Evolutionary conservation across 2,888 invertebrate genomes (phyloP).

Genomic region (Cheilosia urbana): DNA sequence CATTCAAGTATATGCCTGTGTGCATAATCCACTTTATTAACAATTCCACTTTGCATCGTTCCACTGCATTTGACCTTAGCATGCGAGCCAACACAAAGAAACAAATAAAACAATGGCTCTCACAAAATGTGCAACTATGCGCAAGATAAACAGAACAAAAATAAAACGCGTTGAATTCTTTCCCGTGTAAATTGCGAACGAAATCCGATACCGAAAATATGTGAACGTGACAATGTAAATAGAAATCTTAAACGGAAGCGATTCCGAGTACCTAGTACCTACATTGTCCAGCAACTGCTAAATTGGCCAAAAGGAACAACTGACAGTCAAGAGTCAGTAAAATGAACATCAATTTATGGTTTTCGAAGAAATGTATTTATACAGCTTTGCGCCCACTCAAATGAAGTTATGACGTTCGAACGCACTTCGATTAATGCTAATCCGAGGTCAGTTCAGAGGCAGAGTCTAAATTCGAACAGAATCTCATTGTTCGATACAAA

Average conservation of each 20-base stretch:
- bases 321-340: not conserved
- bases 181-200: not conserved
- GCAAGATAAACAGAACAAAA: conserved; percentile 20
- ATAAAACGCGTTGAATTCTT: not conserved
- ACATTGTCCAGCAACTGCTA: conserved; percentile 17
- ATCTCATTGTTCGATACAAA: not conserved
- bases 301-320: conserved; percentile 18
- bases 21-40: not conserved
- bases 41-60: conserved; percentile 15
- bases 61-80: conserved; percentile 44
- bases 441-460: conserved; percentile 33
- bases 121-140: conserved; percentile 36
- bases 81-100: conserved; percentile 18
- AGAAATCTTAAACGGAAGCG: conserved; percentile 32
- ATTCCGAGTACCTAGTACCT: not conserved
- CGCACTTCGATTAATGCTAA: conserved; percentile 9
- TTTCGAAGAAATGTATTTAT: not conserved
- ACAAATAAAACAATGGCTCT: conserved; percentile 13
- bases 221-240: conserved; percentile 25
- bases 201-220: conserved; percentile 31
- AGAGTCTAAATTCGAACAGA: not conserved
- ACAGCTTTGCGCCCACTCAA: conserved; percentile 7
- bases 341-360: conserved; percentile 1
- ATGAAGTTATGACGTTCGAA: conserved; percentile 4
- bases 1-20: too few relatives aligned